phyloP scores from a whole-genome alignment of 2,113 vertebrate species.

The Gymnogyps californianus region DNA sequence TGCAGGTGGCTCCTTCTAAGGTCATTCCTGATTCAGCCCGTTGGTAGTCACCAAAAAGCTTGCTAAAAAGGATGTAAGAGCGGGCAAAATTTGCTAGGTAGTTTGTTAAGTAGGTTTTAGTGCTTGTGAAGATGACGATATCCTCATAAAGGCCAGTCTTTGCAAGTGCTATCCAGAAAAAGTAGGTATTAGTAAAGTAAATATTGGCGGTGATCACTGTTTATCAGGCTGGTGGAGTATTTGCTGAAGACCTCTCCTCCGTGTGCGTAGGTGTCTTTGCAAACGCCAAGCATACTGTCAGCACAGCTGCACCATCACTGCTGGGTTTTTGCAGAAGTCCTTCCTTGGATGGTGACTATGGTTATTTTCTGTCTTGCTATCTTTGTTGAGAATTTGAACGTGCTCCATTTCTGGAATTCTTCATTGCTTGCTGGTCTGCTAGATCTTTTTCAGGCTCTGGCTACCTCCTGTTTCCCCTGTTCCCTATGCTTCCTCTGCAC shows the following conservation, averaged over 20 bases:
- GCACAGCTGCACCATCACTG: conserved; percentile 23
- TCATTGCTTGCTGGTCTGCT: background rate
- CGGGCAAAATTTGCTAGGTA: background rate
- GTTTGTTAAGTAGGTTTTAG: background rate
- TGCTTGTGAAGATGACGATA: background rate
- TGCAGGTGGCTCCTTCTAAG: background rate
- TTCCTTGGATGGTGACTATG: background rate
- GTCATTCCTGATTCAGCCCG: background rate
- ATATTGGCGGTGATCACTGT: background rate
- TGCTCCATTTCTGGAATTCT: conserved; percentile 31
- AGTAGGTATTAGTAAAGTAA: background rate
- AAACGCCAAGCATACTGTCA: background rate
- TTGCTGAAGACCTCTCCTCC: background rate
- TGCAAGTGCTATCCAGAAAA: background rate
- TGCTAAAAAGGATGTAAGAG: background rate
- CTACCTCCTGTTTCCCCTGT: background rate
- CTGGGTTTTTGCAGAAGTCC: background rate
- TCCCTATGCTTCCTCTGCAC: background rate
- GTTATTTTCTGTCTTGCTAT: conserved; percentile 26
- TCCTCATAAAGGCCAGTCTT: background rate
- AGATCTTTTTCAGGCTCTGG: background rate
- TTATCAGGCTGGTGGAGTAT: background rate
- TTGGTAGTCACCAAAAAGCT: background rate
- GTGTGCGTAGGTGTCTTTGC: background rate
- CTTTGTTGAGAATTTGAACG: conserved; percentile 15